A percentile compares a stretch with the other conserved stretches of the same genome.
phyloP scores from a whole-genome alignment of 1,140 invertebrate species.

The Anastrepha obliqua region DNA sequence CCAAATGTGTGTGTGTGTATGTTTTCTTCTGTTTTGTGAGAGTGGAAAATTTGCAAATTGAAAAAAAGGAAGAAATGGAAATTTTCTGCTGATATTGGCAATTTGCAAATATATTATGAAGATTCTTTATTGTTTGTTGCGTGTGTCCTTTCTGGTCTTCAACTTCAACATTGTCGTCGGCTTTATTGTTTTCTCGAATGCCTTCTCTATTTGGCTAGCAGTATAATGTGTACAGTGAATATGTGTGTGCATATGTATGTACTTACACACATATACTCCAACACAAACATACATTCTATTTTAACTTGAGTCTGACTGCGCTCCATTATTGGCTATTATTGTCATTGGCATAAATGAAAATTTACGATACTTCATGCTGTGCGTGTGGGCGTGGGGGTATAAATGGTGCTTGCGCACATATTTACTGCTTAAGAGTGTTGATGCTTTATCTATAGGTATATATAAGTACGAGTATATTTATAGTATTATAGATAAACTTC shows the following conservation, averaged over 20 bases:
- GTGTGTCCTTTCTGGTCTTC: neutral
- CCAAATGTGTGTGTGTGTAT: neutral
- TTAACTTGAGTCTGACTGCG: slow-evolving; percentile 24
- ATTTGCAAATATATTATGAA: slow-evolving; percentile 55
- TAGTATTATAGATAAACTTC: too few species aligned
- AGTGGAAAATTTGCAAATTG: slow-evolving; percentile 38
- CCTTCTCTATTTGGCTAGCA: neutral
- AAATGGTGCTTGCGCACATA: neutral
- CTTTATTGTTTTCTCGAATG: slow-evolving; percentile 4
- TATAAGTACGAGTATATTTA: neutral
- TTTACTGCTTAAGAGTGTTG: neutral
- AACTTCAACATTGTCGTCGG: neutral
- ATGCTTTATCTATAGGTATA: neutral
- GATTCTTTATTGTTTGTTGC: slow-evolving; percentile 37
- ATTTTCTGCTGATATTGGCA: slow-evolving; percentile 55
- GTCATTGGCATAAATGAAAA: slow-evolving; percentile 51
- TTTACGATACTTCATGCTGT: slow-evolving; percentile 25
- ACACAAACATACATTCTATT: neutral
- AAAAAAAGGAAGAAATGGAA: slow-evolving; percentile 16
- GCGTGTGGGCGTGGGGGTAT: neutral
- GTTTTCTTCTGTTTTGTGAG: neutral
- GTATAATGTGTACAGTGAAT: neutral
- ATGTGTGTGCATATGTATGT: too few species aligned
- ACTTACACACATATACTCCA: neutral
- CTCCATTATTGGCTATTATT: slow-evolving; percentile 53